Conservation (phyloP, 92 coral and sea anemone species). For the Parazoanthus darwini region DNA sequence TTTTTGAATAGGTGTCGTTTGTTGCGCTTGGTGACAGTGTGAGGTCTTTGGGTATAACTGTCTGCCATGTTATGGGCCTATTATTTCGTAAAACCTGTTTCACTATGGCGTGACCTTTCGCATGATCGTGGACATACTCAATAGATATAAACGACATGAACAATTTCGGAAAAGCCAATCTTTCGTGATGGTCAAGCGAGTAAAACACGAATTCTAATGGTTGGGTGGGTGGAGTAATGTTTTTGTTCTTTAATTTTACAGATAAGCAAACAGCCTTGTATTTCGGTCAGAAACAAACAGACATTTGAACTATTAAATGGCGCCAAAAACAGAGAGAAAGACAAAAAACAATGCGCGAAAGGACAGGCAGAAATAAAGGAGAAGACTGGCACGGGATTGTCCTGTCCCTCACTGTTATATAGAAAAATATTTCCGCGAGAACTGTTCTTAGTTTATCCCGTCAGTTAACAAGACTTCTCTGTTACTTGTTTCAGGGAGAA, state of each 20-base stretch:
- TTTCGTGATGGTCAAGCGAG: too few relatives aligned
- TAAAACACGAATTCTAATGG: too few relatives aligned
- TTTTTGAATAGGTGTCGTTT: too few relatives aligned
- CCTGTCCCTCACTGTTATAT: neutral
- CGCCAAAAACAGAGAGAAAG: neutral
- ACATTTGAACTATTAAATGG: neutral
- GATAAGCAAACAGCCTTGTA: neutral
- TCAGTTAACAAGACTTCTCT: neutral
- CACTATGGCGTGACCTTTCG: too few relatives aligned
- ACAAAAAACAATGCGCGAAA: neutral
- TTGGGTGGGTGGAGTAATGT: neutral
- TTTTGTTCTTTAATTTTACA: too few relatives aligned
- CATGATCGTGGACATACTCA: too few relatives aligned
- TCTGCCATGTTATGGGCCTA: too few relatives aligned
- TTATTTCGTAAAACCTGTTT: too few relatives aligned
- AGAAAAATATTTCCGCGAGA: neutral
- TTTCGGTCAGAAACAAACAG: neutral
- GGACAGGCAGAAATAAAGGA: neutral
- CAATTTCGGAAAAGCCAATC: too few relatives aligned
- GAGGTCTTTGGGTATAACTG: too few relatives aligned
- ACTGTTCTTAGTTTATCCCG: neutral
- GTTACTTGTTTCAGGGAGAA: constrained; percentile 56
- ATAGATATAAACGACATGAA: too few relatives aligned
- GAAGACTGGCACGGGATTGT: neutral
- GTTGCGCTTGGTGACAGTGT: too few relatives aligned